Percentiles rank a stretch among this genome's conserved stretches.
These are phyloP conservation scores for Stenodema calcarata DNA, from an alignment of 2,888 invertebrate species.

Conservation along the genomic window DNA sequence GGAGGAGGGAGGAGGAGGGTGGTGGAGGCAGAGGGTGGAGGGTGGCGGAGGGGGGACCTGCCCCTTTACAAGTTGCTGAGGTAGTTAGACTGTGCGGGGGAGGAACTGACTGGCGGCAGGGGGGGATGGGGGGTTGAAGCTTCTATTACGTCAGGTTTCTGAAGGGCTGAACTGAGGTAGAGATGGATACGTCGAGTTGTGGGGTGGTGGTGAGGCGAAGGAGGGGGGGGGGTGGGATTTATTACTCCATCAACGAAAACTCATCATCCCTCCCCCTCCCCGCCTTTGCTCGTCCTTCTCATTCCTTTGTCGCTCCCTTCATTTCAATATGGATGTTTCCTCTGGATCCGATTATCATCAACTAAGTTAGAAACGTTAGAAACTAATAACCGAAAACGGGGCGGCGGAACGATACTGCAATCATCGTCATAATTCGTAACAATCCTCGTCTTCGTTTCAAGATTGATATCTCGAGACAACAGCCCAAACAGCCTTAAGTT, in stretches of 20 bases:
- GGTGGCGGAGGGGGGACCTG: not conserved
- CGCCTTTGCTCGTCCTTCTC: not conserved
- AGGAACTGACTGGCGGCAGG: too few species aligned
- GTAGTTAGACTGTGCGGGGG: slow-evolving; percentile 22
- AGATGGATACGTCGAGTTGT: too few species aligned
- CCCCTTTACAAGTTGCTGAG: slow-evolving; percentile 24
- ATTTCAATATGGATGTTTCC: slow-evolving; percentile 31
- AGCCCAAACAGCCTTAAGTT: too few species aligned
- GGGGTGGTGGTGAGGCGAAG: too few species aligned
- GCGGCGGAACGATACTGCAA: not conserved
- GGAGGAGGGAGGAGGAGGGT: too few species aligned
- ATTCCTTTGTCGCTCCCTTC: slow-evolving; percentile 31
- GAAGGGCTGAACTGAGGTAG: not conserved
- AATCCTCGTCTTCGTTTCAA: too few species aligned
- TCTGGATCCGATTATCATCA: not conserved
- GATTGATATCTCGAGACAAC: too few species aligned
- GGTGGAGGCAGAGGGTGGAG: too few species aligned
- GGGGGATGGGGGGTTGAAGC: too few species aligned
- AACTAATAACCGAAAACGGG: not conserved
- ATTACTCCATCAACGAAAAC: slow-evolving; percentile 30
- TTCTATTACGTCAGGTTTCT: slow-evolving; percentile 12
- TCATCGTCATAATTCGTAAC: not conserved
- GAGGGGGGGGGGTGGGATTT: not conserved
- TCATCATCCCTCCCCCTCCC: slow-evolving; percentile 7
- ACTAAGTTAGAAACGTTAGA: not conserved